Evolutionary conservation across 2,888 invertebrate genomes (phyloP).

Genomic region (Drosophila kuntzei): DNA sequence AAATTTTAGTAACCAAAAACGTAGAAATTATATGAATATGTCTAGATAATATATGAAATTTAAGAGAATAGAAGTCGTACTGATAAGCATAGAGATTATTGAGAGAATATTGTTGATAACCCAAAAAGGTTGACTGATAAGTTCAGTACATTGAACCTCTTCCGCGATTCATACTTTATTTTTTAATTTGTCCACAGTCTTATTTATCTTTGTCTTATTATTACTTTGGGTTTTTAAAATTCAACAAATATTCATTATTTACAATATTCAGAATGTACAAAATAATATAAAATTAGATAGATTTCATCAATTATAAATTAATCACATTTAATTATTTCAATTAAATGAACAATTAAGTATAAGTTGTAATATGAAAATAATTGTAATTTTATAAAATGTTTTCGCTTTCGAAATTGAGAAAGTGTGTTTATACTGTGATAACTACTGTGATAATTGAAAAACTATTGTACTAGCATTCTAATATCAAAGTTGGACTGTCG

Average conservation of each 20-base stretch:
- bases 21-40: not conserved
- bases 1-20: not conserved
- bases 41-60: not conserved
- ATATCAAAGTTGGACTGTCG: slow-evolving; percentile 48
- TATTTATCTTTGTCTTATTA: too few species aligned
- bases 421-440: slow-evolving; percentile 4
- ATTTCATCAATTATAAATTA: not conserved
- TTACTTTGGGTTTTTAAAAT: too few species aligned
- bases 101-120: slow-evolving; percentile 1
- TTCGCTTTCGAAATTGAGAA: slow-evolving; percentile 1
- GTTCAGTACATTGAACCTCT: not conserved
- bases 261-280: too few species aligned
- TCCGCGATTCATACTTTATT: not conserved
- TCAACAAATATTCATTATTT: too few species aligned
- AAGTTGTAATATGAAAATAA: slow-evolving; percentile 3
- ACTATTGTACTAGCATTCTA: slow-evolving; percentile 27
- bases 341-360: slow-evolving; percentile 4
- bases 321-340: slow-evolving; percentile 4
- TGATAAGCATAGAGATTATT: not conserved
- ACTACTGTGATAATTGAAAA: slow-evolving; percentile 36
- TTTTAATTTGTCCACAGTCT: too few species aligned
- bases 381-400: not conserved
- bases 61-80: not conserved
- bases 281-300: not conserved
- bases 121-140: slow-evolving; percentile 3